Evolutionary conservation across 2,797 vertebrate species (phyloP), one percentile per base, ranked within the genome.

Genomic region (Crocidura indochinensis): DNA sequence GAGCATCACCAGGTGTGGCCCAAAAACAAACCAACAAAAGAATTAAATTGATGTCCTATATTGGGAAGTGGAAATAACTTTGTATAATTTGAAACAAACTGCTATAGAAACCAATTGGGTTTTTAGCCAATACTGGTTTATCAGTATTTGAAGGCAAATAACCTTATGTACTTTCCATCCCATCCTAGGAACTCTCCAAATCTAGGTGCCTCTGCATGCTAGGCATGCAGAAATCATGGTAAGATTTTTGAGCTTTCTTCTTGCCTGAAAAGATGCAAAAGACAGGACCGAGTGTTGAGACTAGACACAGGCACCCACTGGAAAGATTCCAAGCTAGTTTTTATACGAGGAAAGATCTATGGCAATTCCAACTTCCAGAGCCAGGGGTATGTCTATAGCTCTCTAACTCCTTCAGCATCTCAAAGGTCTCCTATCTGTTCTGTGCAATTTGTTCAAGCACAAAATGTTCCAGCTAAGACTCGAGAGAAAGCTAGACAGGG

Each of bases 111-210:
- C 49, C 64, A 22, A 20, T 6, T 75, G 73, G 53, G 8, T 3
- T 85, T 82, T 71, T 46, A 49, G 10, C 20, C 84, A 79, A 68
- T 65, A 83, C 26, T 71, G 26, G 20, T 47, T 92, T 69, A 56
- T 75, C 20, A 67, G 17, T 91, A 72, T 83, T 71, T 67, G 68
- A 51, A 38, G 31, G 67, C 24, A 83, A 62, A 69, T 51, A 24
- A 10, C 60, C 49, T 17, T 82, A 10, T 67, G 10, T 4, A 44
- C 0, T 19, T n/a, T 60, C 47, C 10, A 10, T 53, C 65, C 38
- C 62, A 44, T 67, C 20, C 46, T 2, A 74, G 74, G 24, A 69
- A 47, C 67, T 76, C 65, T 49, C 69, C 79, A 78, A 75, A 78
- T 53, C 38, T 74, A 24, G 24, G 44, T 51, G 53, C n/a, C 85